phyloP scores from a whole-genome alignment of 2,797 vertebrate species.

The Enteromius thamalakanensis region DNA sequence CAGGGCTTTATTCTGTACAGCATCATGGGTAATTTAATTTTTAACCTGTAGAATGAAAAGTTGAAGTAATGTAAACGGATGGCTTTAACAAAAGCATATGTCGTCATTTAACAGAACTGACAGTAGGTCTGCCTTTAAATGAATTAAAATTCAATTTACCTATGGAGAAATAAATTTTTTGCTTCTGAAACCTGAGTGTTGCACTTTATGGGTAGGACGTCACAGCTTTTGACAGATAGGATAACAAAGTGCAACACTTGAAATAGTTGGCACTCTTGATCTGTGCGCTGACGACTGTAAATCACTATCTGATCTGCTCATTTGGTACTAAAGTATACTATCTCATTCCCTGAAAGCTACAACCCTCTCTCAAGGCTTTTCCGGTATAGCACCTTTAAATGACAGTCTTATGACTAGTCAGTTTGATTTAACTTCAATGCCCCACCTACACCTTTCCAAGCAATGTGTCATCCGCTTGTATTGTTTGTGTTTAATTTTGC shows the following conservation, averaged over 20 bases:
- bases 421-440: conserved; percentile 11
- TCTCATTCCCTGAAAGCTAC: background rate
- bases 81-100: background rate
- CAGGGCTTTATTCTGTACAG: background rate
- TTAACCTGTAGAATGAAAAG: background rate
- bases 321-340: background rate
- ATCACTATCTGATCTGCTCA: conserved; percentile 26
- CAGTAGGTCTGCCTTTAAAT: background rate
- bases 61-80: background rate
- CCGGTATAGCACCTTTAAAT: background rate
- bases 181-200: background rate
- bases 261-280: conserved; percentile 11
- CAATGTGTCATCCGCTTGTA: background rate
- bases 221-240: background rate
- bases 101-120: background rate
- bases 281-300: background rate
- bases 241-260: conserved; percentile 30
- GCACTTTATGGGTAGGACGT: background rate
- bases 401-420: conserved; percentile 9
- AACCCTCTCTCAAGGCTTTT: background rate
- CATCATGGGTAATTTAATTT: background rate
- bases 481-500: conserved; percentile 12
- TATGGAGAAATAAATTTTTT: background rate
- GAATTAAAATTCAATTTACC: background rate
- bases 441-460: background rate